Base-by-base conservation (phyloP, 2,113 vertebrate species). In the Eolophus roseicapilla region DNA sequence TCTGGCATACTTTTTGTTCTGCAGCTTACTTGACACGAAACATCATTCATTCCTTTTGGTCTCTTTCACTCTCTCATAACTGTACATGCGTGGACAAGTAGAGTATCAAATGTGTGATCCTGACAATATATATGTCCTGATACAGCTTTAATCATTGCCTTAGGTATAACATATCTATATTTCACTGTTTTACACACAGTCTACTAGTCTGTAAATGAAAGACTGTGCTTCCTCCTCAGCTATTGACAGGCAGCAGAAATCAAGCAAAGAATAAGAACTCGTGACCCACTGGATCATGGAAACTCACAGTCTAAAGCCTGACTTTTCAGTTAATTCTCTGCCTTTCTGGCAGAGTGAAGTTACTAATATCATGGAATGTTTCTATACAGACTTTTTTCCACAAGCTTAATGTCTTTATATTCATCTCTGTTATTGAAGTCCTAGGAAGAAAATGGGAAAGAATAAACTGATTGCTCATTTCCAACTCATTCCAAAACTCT, bases 231-330 rank as follows among this genome's bases (percentile, higher is more conserved):
- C 92, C 39, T 43, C 62, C 64, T 96, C 91, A 76, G 44, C 94
- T 95, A 94, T 96, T 97, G 89, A 97, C 88, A 96, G 96, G 97
- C 96, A 97, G 96, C 96, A 97, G 95, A 95, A 83, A 97, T 96
- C 96, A 97, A 96, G 96, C 84, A 96, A 97, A 98, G 97, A 97
- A 19, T 81, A 97, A 94, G 91, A 96, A 96, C 93, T 97, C 1
- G 88, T 80, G 86, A 97, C 92, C 88, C 97, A 97, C 97, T 98
- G 98, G 98, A 98, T 98, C 98, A 97, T 83, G 93, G 93, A 94
- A 94, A 82, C 16, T 92, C 65, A 67, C 59, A 90, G 49, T 35
- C 78, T 85, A 77, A 95, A 95, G 91, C 24, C 71, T 95, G 69
- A 84, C 75, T 86, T 74, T 52, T 68, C 37, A 57, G 37, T 75